Evolutionary conservation across 2,888 invertebrate species (phyloP).

Genomic region (Heterodera filipjevi): DNA sequence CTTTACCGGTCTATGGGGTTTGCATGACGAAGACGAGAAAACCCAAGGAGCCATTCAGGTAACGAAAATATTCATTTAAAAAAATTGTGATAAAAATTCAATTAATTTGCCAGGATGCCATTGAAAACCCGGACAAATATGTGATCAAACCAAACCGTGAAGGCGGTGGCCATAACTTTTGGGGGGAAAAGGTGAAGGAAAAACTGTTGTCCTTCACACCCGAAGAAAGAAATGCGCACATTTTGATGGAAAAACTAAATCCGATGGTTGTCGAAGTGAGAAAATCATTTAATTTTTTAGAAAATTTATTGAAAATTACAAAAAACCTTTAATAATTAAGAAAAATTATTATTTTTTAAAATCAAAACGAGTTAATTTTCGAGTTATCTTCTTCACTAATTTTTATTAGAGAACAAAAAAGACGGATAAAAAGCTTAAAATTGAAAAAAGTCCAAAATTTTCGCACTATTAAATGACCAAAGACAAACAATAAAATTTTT

Average conservation of each 20-base stretch:
- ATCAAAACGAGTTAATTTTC: no score
- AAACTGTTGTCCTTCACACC: slow-evolving; percentile 34
- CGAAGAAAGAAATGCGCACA: slow-evolving; percentile 44
- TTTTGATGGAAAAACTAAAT: slow-evolving; percentile 56
- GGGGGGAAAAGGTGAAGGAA: slow-evolving; percentile 70
- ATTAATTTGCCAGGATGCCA: slow-evolving; percentile 44
- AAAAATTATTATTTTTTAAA: no score
- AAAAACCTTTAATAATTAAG: no score
- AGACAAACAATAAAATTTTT: no score
- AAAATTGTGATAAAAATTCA: neutral
- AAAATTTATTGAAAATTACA: no score
- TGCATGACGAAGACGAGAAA: slow-evolving; percentile 72
- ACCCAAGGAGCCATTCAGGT: slow-evolving; percentile 49
- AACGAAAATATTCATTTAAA: neutral
- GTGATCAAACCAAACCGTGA: slow-evolving; percentile 95
- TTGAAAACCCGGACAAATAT: slow-evolving; percentile 76
- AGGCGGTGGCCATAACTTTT: slow-evolving; percentile 91
- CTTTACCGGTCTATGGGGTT: slow-evolving; percentile 86
- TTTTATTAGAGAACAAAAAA: no score
- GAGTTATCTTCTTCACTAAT: no score
- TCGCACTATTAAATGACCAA: no score
- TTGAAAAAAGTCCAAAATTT: no score
- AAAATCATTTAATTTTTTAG: no score
- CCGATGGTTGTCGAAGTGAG: slow-evolving; percentile 58
- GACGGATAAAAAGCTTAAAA: no score